These are phyloP conservation scores for Rhyacichthys aspro DNA, from an alignment of 2,797 vertebrate species.

Conservation along the genomic window DNA sequence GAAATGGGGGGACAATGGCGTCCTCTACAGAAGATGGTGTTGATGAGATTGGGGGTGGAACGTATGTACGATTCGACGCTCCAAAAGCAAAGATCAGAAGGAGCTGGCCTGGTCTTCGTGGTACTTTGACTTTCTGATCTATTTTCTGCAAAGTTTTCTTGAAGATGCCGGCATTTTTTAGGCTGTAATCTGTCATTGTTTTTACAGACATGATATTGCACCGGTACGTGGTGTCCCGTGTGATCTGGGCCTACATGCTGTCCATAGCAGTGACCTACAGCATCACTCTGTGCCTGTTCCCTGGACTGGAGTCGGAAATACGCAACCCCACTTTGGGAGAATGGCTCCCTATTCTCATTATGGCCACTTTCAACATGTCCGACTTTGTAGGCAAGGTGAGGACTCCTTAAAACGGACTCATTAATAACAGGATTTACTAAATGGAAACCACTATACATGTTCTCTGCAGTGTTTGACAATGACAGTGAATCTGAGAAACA, in stretches of 20 bases:
- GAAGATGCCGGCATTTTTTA: neutral
- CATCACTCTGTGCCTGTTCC: constrained; percentile 97
- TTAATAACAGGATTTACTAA: neutral
- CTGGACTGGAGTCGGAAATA: constrained; percentile 95
- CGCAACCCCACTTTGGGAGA: constrained; percentile 88
- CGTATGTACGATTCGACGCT: constrained; percentile 91
- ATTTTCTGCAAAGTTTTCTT: neutral
- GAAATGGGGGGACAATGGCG: constrained; percentile 76
- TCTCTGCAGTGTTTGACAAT: constrained; percentile 1
- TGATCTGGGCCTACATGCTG: constrained; percentile 98
- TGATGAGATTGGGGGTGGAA: constrained; percentile 79
- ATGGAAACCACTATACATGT: neutral
- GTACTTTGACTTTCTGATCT: constrained; percentile 62
- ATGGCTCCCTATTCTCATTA: constrained; percentile 97
- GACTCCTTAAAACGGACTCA: no score
- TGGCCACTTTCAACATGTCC: constrained; percentile 98
- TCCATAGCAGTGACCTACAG: constrained; percentile 96
- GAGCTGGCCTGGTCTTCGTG: constrained; percentile 91
- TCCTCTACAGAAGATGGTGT: constrained; percentile 76
- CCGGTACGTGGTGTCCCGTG: constrained; percentile 90
- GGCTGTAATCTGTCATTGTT: neutral
- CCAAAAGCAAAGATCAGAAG: constrained; percentile 84
- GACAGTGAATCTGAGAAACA: neutral
- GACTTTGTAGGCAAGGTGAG: constrained; percentile 98
- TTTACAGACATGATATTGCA: constrained; percentile 91